Base-by-base conservation (phyloP, 1,140 invertebrate genomes). In the Pseudomyrmex cubaensis region DNA sequence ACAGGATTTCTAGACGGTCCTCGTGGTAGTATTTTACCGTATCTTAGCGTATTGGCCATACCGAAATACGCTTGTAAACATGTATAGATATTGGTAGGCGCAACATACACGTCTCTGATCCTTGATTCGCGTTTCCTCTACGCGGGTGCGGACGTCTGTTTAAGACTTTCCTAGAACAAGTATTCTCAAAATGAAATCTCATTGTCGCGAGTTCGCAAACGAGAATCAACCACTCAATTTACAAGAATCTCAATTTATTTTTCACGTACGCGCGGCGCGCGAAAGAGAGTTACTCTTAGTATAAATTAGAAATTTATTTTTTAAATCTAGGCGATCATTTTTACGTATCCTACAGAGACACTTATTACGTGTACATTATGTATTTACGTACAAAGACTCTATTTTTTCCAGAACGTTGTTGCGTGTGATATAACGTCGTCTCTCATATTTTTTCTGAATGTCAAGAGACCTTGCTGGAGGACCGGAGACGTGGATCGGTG, bases 21-120 rank as follows among this genome's bases (percentile, higher is more conserved):
- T 88, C 87, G 15, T 80, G 76, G 73, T 88, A 88, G 67, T 83
- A 57, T 88, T 89, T 77, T 69, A 80, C 73, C 87, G 84, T 35
- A 35, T 89, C 84, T 89, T 70, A 85, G 78, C 85, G 74, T 83
- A 77, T 83, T 87, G 83, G 86, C 86, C 83, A 84, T 88, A 88
- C 78, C 87, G 86, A 89, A 89, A 84, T 89, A 82, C 87, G 87
- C 85, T 89, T 83, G 87, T 89, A 61, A 76, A 89, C 83, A 86
- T 85, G 88, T 86, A 89, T 84, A 80, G 88, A 89, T 87, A 84
- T 89, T 88, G 57, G 74, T 74, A 72, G 78, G 77, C 61, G 77
- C 61, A 64, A 72, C 48, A 52, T 63, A 83, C 46, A 54, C 80
- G 66, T 59, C 77, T 88, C 61, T 76, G 74, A 88, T 54, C 84